Evolutionary conservation across 1,140 invertebrate species (phyloP).

Genomic region (Dryas iulia): DNA sequence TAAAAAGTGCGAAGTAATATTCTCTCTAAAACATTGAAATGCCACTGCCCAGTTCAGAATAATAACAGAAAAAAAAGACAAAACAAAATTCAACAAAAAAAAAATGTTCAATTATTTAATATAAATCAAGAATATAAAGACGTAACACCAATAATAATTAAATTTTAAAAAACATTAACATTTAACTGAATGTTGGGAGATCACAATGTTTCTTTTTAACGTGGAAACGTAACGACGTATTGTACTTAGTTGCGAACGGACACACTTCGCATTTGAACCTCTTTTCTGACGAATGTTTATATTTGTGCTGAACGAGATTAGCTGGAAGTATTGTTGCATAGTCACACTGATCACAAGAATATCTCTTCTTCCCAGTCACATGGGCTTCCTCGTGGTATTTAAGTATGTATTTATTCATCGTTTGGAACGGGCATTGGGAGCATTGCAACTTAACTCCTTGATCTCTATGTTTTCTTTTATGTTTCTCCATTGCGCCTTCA

Average conservation of each 20-base stretch:
- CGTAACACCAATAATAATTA: constrained; percentile 58
- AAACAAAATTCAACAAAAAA: constrained; percentile 1
- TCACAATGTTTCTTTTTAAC: constrained; percentile 76
- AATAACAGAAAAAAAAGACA: background rate
- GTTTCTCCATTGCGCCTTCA: constrained; percentile 65
- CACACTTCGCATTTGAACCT: constrained; percentile 72
- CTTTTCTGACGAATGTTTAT: constrained; percentile 70
- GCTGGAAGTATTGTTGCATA: constrained; percentile 68
- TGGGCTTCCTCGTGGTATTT: constrained; percentile 73
- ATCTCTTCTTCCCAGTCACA: constrained; percentile 61
- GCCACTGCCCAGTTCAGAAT: background rate
- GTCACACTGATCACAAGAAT: constrained; percentile 66
- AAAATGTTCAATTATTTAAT: constrained; percentile 21
- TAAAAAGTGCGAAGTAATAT: no score
- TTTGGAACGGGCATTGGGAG: constrained; percentile 61
- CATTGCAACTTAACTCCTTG: constrained; percentile 67
- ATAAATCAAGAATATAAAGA: constrained; percentile 34
- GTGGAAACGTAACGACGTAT: constrained; percentile 70
- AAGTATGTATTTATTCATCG: constrained; percentile 72
- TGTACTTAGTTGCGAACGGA: constrained; percentile 73
- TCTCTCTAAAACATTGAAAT: no score
- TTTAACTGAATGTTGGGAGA: constrained; percentile 63
- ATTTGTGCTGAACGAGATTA: constrained; percentile 69
- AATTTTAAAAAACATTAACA: constrained; percentile 51
- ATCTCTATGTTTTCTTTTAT: constrained; percentile 58